These are phyloP conservation scores for Maniola jurtina DNA, from an alignment of 1,140 invertebrate genomes.

Conservation along the genomic window DNA sequence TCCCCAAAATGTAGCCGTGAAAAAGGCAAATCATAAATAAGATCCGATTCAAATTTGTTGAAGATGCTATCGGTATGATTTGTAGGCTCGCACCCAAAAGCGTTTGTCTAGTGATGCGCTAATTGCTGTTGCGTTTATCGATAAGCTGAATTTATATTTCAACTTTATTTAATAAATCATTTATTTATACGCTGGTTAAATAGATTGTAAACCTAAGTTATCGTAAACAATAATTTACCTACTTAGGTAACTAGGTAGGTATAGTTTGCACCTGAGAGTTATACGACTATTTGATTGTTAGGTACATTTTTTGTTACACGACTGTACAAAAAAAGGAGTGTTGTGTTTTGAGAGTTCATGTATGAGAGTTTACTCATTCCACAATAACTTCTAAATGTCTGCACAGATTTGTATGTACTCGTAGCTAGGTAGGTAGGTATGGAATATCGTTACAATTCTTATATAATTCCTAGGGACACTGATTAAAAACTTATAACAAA, in stretches of 20 bases:
- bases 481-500: no score
- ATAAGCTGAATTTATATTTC: slow-evolving; percentile 43
- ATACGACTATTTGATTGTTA: no score
- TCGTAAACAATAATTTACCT: not conserved
- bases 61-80: slow-evolving; percentile 79
- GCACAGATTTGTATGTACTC: no score
- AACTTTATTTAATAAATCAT: slow-evolving; percentile 31
- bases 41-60: slow-evolving; percentile 80
- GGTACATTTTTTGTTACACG: no score
- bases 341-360: no score
- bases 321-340: no score
- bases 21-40: slow-evolving; percentile 79
- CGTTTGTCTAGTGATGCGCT: slow-evolving; percentile 74
- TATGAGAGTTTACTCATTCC: no score
- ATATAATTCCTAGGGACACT: no score
- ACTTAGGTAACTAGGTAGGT: not conserved
- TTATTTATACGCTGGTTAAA: slow-evolving; percentile 12
- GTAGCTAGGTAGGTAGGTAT: no score
- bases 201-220: slow-evolving; percentile 9
- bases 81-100: slow-evolving; percentile 75
- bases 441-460: no score
- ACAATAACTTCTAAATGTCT: no score
- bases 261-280: no score
- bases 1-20: slow-evolving; percentile 76
- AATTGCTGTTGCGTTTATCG: slow-evolving; percentile 65